Conservation (phyloP, 2,113 vertebrate species). For the Erythrolamprus reginae region DNA sequence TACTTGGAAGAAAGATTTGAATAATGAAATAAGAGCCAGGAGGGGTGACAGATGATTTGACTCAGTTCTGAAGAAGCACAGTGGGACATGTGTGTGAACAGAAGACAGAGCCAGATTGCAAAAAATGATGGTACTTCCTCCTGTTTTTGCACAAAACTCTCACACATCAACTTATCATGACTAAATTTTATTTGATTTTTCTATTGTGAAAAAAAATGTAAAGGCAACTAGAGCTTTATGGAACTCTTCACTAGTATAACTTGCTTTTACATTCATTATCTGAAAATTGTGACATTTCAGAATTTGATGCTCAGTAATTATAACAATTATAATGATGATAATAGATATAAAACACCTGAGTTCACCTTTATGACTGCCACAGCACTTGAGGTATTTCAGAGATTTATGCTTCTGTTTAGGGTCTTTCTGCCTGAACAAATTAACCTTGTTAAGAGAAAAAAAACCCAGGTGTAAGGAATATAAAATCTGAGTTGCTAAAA, state of each 20-base stretch:
- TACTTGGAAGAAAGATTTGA: neutral
- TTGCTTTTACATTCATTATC: neutral
- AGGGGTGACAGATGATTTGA: neutral
- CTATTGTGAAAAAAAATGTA: neutral
- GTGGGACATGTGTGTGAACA: neutral
- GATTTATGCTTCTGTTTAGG: neutral
- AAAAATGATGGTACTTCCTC: neutral
- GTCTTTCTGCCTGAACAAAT: neutral
- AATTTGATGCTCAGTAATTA: neutral
- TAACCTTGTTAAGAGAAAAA: neutral
- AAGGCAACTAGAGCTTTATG: neutral
- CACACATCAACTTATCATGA: neutral
- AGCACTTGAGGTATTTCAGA: neutral
- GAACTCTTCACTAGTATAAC: neutral
- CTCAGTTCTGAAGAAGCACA: neutral
- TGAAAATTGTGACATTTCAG: neutral
- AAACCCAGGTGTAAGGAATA: neutral
- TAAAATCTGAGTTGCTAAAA: neutral
- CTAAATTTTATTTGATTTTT: neutral
- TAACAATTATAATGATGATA: neutral
- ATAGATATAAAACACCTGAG: neutral
- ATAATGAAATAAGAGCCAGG: neutral
- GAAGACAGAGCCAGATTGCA: neutral
- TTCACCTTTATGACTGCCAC: neutral
- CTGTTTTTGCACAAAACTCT: neutral